Base-by-base conservation (phyloP, 2,888 invertebrate genomes). In the Cephonodes hylas region DNA sequence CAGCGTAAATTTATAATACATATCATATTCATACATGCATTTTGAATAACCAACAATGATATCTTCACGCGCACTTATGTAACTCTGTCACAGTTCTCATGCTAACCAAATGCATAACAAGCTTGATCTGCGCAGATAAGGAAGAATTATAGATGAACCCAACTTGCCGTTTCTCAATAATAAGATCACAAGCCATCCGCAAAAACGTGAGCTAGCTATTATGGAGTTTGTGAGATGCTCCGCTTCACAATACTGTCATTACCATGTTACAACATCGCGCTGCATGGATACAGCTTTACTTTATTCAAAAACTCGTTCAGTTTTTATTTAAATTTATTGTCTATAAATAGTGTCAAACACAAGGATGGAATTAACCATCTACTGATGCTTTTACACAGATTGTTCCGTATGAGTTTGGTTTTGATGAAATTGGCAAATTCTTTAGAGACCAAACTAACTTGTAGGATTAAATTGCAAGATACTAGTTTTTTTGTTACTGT, bases 191-290 rank as follows among this genome's bases (percentile, higher is more conserved):
- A 85, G 34, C 71, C 77, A 79, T 80, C 84, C 76, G 82, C 87
- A 90, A 90, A 91, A 91, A 91, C 89, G 89, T 90, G 89, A 88
- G 88, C 75, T 71, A 80, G 81, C 78, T 76, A 83, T 82, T 84
- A 84, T 79, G 76, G 77, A 76, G 83, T 78, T 81, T 72, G 76
- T 79, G 76, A 80, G 81, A 75, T 82, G 80, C 79, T 79, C 79
- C 73, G 81, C 81, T 81, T 85, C 80, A 86, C 85, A 85, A 88
- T 87, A 79, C 85, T 79, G 79, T 77, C 84, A 86, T 88, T 87
- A 89, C 76, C 80, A 84, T 77, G 84, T 88, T 88, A 81, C 86
- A 78, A 83, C 82, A 86, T 67, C 70, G 62, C 64, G 34, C 23
- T 46, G 27, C 25, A 53, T 53, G 25, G 42, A 42, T 42, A 23